phyloP scores from a whole-genome alignment of 2,113 vertebrate species.

The Craseonycteris thonglongyai region DNA sequence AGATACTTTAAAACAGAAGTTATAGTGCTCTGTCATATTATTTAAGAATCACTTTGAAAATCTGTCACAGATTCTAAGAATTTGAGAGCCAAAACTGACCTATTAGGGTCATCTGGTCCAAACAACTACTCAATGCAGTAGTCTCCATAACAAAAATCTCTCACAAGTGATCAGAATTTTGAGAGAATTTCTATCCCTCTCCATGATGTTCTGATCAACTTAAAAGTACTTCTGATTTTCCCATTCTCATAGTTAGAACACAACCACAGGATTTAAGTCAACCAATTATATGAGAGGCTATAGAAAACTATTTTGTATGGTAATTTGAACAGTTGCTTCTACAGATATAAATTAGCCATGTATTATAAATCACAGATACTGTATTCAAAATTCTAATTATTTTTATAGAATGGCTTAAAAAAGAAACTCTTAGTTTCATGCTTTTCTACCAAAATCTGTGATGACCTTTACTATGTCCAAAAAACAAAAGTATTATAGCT shows the following conservation, averaged over 20 bases:
- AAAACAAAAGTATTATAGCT: conserved; percentile 3
- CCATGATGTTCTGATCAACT: not conserved
- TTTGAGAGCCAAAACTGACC: not conserved
- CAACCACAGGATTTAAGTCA: not conserved
- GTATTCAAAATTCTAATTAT: not conserved
- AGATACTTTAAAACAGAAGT: not conserved
- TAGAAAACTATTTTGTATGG: not conserved
- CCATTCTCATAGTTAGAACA: not conserved
- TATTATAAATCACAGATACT: not conserved
- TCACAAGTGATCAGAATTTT: not conserved
- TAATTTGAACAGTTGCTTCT: not conserved
- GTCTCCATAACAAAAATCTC: not conserved
- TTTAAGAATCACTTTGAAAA: conserved; percentile 18
- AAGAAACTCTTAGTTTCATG: not conserved
- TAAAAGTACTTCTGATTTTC: not conserved
- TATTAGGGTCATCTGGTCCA: not conserved
- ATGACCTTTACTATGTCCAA: not conserved
- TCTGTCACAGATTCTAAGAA: not conserved
- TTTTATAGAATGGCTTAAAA: not conserved
- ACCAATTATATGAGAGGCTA: not conserved
- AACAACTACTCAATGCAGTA: not conserved
- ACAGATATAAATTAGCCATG: not conserved
- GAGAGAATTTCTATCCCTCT: not conserved
- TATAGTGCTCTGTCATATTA: not conserved
- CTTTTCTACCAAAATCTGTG: not conserved